Base-by-base conservation (phyloP, 1,140 invertebrate genomes). In the Parapsyche elsis region DNA sequence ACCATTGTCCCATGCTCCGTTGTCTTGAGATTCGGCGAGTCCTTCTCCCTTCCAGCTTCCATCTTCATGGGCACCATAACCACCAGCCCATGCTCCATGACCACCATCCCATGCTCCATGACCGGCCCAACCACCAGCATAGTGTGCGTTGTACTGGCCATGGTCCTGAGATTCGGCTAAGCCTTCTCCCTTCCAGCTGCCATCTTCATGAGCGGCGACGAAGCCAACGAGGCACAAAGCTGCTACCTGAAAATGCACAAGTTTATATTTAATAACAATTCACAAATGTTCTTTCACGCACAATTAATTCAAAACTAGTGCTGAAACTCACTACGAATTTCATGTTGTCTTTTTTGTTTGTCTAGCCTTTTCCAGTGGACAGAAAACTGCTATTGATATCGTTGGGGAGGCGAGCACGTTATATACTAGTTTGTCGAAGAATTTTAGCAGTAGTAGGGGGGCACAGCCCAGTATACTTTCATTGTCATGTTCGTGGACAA, bases 31-130 rank as follows among this genome's bases (percentile, higher is more conserved):
- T 77, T 77, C 75, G n/a, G 59, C 57, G 53, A 77, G 5, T 10
- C 75, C 75, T 67, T 77, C 75, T 38, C 75, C 75, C n/a, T 53
- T 70, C 76, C 76, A 71, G 46, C 70, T 61, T 10, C 76, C 76
- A 24, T 78, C 75, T 19, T 64, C 14, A 26, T 64, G 12, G 24
- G 14, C 73, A 16, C 71, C 71, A 24, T 71, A 71, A 71, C 30
- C 19, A 5, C 71, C 73, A 5, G 19, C 64, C 64, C 64, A 67
- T 10, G 23, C 24, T 26, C 64, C 64, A 26, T 67, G 21, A 7
- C 23, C 64, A 26, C 64, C 53, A n/a, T n/a, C 16, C 59, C 59
- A 61, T 16, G 59, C 16, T 10, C 64, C 64, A 2, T 23, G 10
- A 12, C 64, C 21, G 5, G 21, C 49, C 49, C 49, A 53, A 4